Evolutionary conservation across 2,888 invertebrate genomes (phyloP), one percentile per base, ranked within the genome.

Genomic region (Cantharis rufa): DNA sequence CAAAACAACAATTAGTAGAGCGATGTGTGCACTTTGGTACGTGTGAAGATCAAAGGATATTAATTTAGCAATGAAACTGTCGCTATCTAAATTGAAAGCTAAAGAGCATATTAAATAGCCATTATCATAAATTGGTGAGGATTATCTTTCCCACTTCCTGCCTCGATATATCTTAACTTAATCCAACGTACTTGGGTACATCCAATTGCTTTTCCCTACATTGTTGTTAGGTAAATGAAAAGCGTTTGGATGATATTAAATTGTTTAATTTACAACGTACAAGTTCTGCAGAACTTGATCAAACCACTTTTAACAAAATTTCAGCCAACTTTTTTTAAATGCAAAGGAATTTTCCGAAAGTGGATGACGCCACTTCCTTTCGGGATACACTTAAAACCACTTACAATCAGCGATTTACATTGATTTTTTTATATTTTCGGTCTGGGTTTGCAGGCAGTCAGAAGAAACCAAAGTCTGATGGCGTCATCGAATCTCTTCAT

Each of bases 61-160:
- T 70, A 70, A 62, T 21, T 74, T 28, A 13, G 21, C 28, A 74
- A 70, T 69, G 70, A 74, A 70, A 70, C 63, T 63, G n/a, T 48
- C 48, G 63, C 64, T 63, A 74, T 74, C 74, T 74, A 74, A 74
- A 74, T 70, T 74, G 74, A 74, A 74, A 70, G 69, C 63, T 69
- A 74, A 74, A 74, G 74, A 74, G 74, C 74, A 74, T 74, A 74
- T 74, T 74, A 74, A 74, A 74, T 74, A 74, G 69, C 74, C 63
- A 74, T 74, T 74, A 74, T 70, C 74, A 74, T 74, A 74, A 74
- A 74, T 74, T 74, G 62, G 27, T 15, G 24, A 63, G 69, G 68
- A 74, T 74, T 74, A 74, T 74, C 74, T 74, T 70, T 74, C 70
- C 74, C 74, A 74, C 70, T 74, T 70, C 62, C 70, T 69, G 63